A percentile compares a stretch with the other conserved stretches of the same genome.
Evolutionary conservation across 2,888 invertebrate species (phyloP).

Genomic region (Cephus sareptanus): DNA sequence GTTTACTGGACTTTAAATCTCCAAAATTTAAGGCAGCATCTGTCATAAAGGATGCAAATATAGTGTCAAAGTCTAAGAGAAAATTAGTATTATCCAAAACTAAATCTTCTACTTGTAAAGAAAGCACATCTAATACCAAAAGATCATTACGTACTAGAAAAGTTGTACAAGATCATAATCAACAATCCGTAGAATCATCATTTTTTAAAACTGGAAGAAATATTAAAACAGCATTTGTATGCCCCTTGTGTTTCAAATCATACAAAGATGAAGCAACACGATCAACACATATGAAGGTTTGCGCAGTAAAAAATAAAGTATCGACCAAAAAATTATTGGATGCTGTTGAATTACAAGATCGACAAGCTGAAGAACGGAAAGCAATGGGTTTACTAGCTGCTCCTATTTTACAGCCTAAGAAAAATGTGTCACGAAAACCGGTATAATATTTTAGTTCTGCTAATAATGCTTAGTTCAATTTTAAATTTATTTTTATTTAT

Average conservation of each 20-base stretch:
- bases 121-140: background rate
- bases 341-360: slow-evolving; percentile 61
- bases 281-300: slow-evolving; percentile 59
- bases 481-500: background rate
- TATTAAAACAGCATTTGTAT: slow-evolving; percentile 44
- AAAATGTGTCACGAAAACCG: slow-evolving; percentile 12
- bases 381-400: slow-evolving; percentile 63
- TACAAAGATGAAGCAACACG: slow-evolving; percentile 44
- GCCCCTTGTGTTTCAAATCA: slow-evolving; percentile 60
- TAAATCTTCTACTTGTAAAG: slow-evolving; percentile 12
- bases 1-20: slow-evolving; percentile 55
- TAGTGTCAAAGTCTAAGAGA: slow-evolving; percentile 27
- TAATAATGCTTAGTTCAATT: background rate
- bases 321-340: slow-evolving; percentile 58
- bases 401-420: slow-evolving; percentile 38
- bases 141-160: background rate
- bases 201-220: slow-evolving; percentile 45
- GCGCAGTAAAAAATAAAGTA: slow-evolving; percentile 61
- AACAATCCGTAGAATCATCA: slow-evolving; percentile 51
- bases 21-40: slow-evolving; percentile 33
- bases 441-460: slow-evolving; percentile 3
- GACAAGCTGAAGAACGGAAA: slow-evolving; percentile 61
- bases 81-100: slow-evolving; percentile 20
- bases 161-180: slow-evolving; percentile 25
- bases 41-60: slow-evolving; percentile 15